These are phyloP conservation scores for Elymnias hypermnestra DNA, from an alignment of 1,140 invertebrate genomes.

Conservation along the genomic window DNA sequence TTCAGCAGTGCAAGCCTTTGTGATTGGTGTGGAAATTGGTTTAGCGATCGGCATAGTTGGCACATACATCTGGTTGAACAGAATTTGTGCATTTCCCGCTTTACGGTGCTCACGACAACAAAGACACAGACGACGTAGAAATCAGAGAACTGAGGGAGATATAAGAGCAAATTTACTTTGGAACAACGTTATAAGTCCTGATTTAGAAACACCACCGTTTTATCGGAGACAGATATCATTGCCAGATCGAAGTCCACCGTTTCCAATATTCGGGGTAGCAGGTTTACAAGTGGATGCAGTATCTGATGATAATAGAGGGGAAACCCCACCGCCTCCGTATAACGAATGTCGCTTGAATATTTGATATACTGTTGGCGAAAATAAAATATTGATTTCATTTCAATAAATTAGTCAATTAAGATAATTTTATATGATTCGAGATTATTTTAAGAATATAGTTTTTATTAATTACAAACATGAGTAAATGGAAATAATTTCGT, in stretches of 20 bases:
- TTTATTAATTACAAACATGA: no score
- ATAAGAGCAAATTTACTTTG: constrained; percentile 58
- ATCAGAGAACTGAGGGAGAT: constrained; percentile 42
- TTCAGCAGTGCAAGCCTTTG: constrained; percentile 58
- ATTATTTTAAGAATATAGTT: no score
- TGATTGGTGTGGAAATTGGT: constrained; percentile 64
- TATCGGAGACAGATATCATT: constrained; percentile 48
- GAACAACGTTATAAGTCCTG: constrained; percentile 47
- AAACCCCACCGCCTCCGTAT: constrained; percentile 70
- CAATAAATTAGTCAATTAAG: no score
- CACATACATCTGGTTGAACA: constrained; percentile 63
- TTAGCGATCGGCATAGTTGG: constrained; percentile 57
- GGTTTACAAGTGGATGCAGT: constrained; percentile 40
- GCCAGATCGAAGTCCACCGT: constrained; percentile 34
- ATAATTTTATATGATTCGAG: no score
- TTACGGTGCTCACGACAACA: constrained; percentile 32
- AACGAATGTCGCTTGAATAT: constrained; percentile 39
- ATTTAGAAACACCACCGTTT: constrained; percentile 59
- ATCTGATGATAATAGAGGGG: constrained; percentile 29
- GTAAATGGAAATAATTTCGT: no score
- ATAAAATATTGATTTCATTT: background rate
- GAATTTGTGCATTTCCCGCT: constrained; percentile 48
- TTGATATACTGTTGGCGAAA: no score
- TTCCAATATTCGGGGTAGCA: constrained; percentile 31
- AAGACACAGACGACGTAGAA: constrained; percentile 35